Conservation (phyloP, 2,113 vertebrate species). For the Austrofundulus limnaeus region DNA sequence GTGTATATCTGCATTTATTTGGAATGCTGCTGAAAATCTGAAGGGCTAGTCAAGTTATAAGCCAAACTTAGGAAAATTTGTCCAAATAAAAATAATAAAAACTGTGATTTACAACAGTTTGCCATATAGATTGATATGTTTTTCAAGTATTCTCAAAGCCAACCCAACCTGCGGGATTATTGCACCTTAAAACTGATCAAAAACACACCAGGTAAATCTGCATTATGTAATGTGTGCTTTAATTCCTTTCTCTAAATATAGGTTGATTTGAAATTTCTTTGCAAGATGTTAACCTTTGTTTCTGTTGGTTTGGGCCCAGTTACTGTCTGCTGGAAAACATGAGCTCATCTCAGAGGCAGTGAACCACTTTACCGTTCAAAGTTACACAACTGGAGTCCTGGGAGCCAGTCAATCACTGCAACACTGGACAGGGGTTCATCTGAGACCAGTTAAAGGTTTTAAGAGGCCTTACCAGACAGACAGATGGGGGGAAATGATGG, state of each 20-base stretch:
- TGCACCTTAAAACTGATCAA: not conserved
- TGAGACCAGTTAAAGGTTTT: conserved; percentile 64
- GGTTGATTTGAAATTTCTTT: not conserved
- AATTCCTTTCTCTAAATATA: not conserved
- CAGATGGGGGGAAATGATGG: not conserved
- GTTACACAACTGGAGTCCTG: not conserved
- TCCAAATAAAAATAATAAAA: too few species aligned
- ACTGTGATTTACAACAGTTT: too few species aligned
- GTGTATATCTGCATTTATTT: too few species aligned
- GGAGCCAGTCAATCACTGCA: conserved; percentile 28
- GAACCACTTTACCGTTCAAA: conserved; percentile 31
- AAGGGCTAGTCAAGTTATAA: too few species aligned
- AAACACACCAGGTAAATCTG: too few species aligned
- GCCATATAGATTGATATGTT: not conserved
- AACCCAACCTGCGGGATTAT: not conserved
- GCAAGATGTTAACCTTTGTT: not conserved
- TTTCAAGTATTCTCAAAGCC: not conserved
- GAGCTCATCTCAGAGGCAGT: conserved; percentile 37
- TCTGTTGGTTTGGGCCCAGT: not conserved
- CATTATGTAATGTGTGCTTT: not conserved
- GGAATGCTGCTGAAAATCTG: too few species aligned
- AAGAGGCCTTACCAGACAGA: conserved; percentile 55
- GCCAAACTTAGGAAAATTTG: too few species aligned
- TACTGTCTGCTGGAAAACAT: conserved; percentile 13
- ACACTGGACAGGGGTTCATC: conserved; percentile 34